A percentile compares a stretch with the other conserved stretches of the same genome.
These are phyloP conservation scores for Cyrtodaria siliqua DNA, from an alignment of 2,888 invertebrate genomes.

Conservation along the genomic window DNA sequence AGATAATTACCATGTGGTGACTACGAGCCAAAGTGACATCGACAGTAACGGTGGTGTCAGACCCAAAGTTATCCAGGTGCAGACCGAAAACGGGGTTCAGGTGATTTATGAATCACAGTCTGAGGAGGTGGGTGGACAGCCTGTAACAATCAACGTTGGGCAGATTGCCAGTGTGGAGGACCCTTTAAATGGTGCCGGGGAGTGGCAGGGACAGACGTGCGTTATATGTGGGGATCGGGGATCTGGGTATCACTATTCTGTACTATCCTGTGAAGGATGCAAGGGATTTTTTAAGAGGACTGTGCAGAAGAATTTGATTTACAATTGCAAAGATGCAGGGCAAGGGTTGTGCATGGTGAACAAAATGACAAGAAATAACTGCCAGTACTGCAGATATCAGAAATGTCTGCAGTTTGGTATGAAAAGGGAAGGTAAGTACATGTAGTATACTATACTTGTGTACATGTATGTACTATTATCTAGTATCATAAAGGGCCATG, in stretches of 20 bases:
- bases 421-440: conserved; percentile 84
- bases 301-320: conserved; percentile 84
- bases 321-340: conserved; percentile 82
- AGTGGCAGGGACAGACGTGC: conserved; percentile 63
- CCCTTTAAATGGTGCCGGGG: background rate
- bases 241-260: conserved; percentile 85
- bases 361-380: conserved; percentile 84
- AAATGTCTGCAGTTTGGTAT: conserved; percentile 85
- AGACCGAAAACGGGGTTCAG: background rate
- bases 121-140: background rate
- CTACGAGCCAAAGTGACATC: background rate
- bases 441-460: too few species aligned
- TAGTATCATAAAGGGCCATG: too few species aligned
- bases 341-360: conserved; percentile 83
- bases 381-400: conserved; percentile 85
- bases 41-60: conserved; percentile 3
- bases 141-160: background rate
- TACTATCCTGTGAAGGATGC: conserved; percentile 85
- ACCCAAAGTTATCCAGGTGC: background rate
- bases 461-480: too few species aligned
- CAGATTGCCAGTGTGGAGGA: background rate
- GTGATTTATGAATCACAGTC: conserved; percentile 14
- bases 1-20: conserved; percentile 28
- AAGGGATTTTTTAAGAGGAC: conserved; percentile 86
- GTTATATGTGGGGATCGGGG: conserved; percentile 84